phyloP scores from a whole-genome alignment of 1,140 invertebrate genomes.

The Zaprionus camerounensis region DNA sequence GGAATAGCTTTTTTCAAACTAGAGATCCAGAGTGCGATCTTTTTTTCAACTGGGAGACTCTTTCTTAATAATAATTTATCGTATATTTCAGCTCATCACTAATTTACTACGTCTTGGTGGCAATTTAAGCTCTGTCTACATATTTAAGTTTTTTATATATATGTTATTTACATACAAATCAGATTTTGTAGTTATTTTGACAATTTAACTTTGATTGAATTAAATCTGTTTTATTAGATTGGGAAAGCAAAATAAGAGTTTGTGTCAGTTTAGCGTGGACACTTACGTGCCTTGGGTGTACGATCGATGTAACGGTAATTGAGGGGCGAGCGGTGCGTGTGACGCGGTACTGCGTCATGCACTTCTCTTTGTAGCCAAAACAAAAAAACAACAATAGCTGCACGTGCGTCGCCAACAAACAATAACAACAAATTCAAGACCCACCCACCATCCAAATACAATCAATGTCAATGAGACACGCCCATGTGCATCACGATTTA shows the following conservation, averaged over 20 bases:
- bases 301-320: constrained; percentile 8
- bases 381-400: constrained; percentile 30
- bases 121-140: not conserved
- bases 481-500: constrained; percentile 45
- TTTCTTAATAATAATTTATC: not conserved
- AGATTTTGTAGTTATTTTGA: constrained; percentile 13
- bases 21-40: too few species aligned
- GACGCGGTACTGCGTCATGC: constrained; percentile 7
- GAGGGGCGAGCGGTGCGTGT: not conserved
- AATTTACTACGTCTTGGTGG: not conserved
- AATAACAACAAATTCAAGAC: constrained; percentile 14
- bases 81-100: constrained; percentile 4
- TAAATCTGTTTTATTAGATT: constrained; percentile 32
- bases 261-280: constrained; percentile 28
- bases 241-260: not conserved
- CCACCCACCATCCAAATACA: constrained; percentile 16
- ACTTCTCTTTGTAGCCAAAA: constrained; percentile 25
- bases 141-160: constrained; percentile 2
- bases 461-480: constrained; percentile 8
- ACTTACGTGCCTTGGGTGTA: constrained; percentile 12
- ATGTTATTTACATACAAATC: constrained; percentile 13
- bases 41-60: too few species aligned
- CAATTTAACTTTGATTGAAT: constrained; percentile 39
- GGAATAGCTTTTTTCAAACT: too few species aligned
- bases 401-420: constrained; percentile 48